phyloP scores from a whole-genome alignment of 2,888 invertebrate genomes.

The Sicus ferrugineus region DNA sequence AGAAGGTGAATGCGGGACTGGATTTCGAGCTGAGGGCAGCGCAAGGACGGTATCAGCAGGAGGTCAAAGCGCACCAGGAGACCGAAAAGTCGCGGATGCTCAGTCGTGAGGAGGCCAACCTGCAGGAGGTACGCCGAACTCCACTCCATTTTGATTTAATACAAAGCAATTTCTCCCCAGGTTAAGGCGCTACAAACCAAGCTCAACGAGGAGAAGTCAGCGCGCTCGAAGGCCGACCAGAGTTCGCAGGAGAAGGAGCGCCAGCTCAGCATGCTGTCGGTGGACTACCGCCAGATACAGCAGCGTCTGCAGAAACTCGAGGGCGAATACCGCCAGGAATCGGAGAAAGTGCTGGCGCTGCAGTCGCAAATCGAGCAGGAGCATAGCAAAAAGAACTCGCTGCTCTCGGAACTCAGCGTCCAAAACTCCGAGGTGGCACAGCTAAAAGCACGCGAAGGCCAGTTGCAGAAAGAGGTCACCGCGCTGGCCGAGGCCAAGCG shows the following conservation, averaged over 20 bases:
- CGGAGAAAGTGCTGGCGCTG: conserved; percentile 75
- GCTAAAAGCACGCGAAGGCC: conserved; percentile 76
- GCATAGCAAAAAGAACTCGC: conserved; percentile 80
- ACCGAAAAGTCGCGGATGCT: conserved; percentile 83
- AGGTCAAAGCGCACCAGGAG: conserved; percentile 87
- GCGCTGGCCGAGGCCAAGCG: conserved; percentile 75
- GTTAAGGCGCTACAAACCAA: conserved; percentile 89
- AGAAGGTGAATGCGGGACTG: conserved; percentile 88
- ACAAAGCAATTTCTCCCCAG: conserved; percentile 5
- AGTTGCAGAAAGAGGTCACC: conserved; percentile 73
- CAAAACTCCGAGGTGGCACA: conserved; percentile 76
- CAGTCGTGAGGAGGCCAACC: conserved; percentile 90
- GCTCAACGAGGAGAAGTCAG: conserved; percentile 88
- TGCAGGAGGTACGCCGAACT: conserved; percentile 81
- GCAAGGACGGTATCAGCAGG: conserved; percentile 84
- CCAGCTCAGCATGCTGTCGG: conserved; percentile 92
- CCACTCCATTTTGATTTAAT: neutral
- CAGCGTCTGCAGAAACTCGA: conserved; percentile 88
- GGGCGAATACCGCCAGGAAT: conserved; percentile 83
- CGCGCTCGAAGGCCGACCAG: conserved; percentile 85
- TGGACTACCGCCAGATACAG: conserved; percentile 94
- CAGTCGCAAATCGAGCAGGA: conserved; percentile 92
- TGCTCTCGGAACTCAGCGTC: conserved; percentile 82
- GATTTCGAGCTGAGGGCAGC: conserved; percentile 85
- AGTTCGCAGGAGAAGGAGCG: conserved; percentile 91